phyloP scores from a whole-genome alignment of 2,888 invertebrate genomes.

The Pachycephus smyrnensis region DNA sequence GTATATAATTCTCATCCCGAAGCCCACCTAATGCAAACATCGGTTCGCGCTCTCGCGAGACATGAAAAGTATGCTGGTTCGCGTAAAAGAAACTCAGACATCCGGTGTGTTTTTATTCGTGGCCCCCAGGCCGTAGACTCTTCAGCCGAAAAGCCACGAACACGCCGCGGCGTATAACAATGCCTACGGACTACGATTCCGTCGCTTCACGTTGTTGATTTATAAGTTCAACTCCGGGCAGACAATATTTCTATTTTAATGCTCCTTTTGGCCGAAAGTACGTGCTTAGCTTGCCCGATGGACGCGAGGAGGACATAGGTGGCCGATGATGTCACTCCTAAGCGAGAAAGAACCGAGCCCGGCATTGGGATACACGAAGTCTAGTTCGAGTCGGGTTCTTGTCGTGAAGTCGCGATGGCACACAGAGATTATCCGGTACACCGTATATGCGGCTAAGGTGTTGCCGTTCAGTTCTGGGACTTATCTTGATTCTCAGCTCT shows the following conservation, averaged over 20 bases:
- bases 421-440: conserved; percentile 58
- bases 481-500: neutral
- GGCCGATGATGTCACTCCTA: conserved; percentile 57
- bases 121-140: neutral
- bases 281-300: conserved; percentile 48
- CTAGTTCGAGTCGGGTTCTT: conserved; percentile 55
- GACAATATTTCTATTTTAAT: conserved; percentile 55
- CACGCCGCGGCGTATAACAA: neutral
- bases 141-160: neutral
- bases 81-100: conserved; percentile 7
- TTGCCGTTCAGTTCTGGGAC: conserved; percentile 33
- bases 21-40: neutral
- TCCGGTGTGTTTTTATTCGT: conserved; percentile 5
- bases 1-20: neutral
- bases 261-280: conserved; percentile 51
- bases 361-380: conserved; percentile 41
- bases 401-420: conserved; percentile 52
- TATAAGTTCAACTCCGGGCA: conserved; percentile 54
- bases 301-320: conserved; percentile 52
- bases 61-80: neutral
- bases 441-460: conserved; percentile 54
- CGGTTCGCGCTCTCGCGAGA: neutral
- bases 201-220: conserved; percentile 43
- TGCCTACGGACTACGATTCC: neutral
- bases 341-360: conserved; percentile 14